These are phyloP conservation scores for Athetis lepigone DNA, from an alignment of 2,888 invertebrate species.

Conservation along the genomic window DNA sequence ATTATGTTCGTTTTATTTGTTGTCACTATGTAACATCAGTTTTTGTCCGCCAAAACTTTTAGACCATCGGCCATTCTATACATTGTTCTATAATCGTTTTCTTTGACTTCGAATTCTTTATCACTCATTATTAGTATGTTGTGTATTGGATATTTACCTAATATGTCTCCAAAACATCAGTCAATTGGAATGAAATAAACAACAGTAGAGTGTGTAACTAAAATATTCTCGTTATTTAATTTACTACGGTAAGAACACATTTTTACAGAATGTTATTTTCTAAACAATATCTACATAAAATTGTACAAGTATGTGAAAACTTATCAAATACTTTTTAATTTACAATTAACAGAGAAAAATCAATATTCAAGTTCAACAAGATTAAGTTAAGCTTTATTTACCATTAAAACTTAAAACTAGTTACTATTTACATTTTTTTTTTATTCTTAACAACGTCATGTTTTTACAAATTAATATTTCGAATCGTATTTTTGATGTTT, in stretches of 20 bases:
- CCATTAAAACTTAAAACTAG: slow-evolving; percentile 78
- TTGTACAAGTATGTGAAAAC: slow-evolving; percentile 90
- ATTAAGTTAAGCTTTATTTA: slow-evolving; percentile 87
- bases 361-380: slow-evolving; percentile 89
- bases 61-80: slow-evolving; percentile 8
- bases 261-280: slow-evolving; percentile 91
- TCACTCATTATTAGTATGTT: slow-evolving; percentile 12
- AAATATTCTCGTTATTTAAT: slow-evolving; percentile 91
- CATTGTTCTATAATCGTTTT: slow-evolving; percentile 9
- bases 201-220: slow-evolving; percentile 87
- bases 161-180: slow-evolving; percentile 7
- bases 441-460: slow-evolving; percentile 83
- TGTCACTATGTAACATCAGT: slow-evolving; percentile 44
- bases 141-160: slow-evolving; percentile 1
- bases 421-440: slow-evolving; percentile 84
- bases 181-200: slow-evolving; percentile 73
- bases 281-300: slow-evolving; percentile 90
- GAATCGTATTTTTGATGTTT: slow-evolving; percentile 68
- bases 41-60: slow-evolving; percentile 9
- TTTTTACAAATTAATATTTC: slow-evolving; percentile 78
- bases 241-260: slow-evolving; percentile 91
- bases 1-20: slow-evolving; percentile 38
- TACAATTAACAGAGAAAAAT: slow-evolving; percentile 89
- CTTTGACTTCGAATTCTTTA: slow-evolving; percentile 22
- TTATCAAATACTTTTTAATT: slow-evolving; percentile 86